Conservation (phyloP, 2,888 invertebrate genomes). For the Andrena haemorrhoa region DNA sequence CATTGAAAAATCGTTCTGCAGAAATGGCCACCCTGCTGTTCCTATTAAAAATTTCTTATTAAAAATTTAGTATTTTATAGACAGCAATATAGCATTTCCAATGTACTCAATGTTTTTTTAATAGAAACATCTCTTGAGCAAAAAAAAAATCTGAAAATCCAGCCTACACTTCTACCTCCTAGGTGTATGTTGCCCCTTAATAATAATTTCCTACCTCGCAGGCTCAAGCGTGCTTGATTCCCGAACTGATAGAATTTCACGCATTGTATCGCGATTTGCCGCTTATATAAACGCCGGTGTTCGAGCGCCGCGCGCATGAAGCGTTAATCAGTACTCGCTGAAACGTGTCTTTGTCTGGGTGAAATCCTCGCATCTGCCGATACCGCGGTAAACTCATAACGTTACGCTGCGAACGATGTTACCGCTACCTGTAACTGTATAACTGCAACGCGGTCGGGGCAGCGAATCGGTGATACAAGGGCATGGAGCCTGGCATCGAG, state of each 20-base stretch:
- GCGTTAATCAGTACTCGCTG: constrained; percentile 50
- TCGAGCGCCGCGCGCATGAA: constrained; percentile 7
- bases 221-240: not conserved
- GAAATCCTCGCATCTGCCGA: constrained; percentile 19
- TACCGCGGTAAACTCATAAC: constrained; percentile 43
- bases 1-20: too few relatives aligned
- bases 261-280: constrained; percentile 2
- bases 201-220: not conserved
- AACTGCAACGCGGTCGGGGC: constrained; percentile 40
- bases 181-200: too few relatives aligned
- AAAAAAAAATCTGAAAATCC: too few relatives aligned
- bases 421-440: constrained; percentile 43
- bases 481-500: constrained; percentile 15
- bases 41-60: too few relatives aligned
- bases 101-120: too few relatives aligned
- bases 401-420: constrained; percentile 44
- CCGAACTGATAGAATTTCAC: not conserved
- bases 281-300: constrained; percentile 25
- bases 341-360: constrained; percentile 33
- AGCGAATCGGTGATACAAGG: constrained; percentile 15
- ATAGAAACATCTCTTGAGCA: too few relatives aligned
- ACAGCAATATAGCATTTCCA: too few relatives aligned
- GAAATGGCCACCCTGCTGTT: too few relatives aligned
- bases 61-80: too few relatives aligned
- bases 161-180: too few relatives aligned